Evolutionary conservation across 2,888 invertebrate genomes (phyloP).

Genomic region (Nysson spinosus): DNA sequence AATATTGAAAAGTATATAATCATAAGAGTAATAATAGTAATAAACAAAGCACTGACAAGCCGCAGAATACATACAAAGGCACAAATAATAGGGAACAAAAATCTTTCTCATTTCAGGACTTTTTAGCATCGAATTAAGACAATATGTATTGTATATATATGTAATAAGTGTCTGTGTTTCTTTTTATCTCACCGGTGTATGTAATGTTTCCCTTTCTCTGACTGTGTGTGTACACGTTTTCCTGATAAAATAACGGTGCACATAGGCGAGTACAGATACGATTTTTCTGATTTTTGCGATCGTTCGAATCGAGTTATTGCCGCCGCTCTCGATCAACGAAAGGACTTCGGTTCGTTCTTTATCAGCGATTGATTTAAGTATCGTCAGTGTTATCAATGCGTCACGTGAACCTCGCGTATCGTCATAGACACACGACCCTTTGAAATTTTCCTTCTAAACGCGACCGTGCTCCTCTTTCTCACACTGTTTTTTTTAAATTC

Average conservation of each 20-base stretch:
- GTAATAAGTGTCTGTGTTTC: constrained; percentile 14
- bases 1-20: constrained; percentile 42
- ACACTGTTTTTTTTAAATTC: neutral
- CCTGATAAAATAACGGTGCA: constrained; percentile 35
- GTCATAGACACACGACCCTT: neutral
- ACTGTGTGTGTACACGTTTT: constrained; percentile 25
- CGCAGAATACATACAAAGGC: constrained; percentile 63
- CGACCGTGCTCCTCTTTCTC: neutral
- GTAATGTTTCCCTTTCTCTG: neutral
- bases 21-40: constrained; percentile 32
- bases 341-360: constrained; percentile 50
- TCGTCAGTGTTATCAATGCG: constrained; percentile 49
- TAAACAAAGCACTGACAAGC: constrained; percentile 63
- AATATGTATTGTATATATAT: constrained; percentile 17
- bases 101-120: constrained; percentile 38
- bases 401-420: constrained; percentile 22
- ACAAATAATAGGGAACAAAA: constrained; percentile 60
- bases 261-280: constrained; percentile 35
- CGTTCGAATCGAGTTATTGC: constrained; percentile 41
- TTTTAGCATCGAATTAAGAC: constrained; percentile 39
- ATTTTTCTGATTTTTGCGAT: constrained; percentile 11
- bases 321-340: constrained; percentile 60
- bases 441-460: neutral
- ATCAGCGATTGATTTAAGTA: constrained; percentile 48
- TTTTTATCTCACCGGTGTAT: constrained; percentile 9